These are phyloP conservation scores for Plotosus lineatus DNA, from an alignment of 2,113 vertebrate species.

Conservation along the genomic window DNA sequence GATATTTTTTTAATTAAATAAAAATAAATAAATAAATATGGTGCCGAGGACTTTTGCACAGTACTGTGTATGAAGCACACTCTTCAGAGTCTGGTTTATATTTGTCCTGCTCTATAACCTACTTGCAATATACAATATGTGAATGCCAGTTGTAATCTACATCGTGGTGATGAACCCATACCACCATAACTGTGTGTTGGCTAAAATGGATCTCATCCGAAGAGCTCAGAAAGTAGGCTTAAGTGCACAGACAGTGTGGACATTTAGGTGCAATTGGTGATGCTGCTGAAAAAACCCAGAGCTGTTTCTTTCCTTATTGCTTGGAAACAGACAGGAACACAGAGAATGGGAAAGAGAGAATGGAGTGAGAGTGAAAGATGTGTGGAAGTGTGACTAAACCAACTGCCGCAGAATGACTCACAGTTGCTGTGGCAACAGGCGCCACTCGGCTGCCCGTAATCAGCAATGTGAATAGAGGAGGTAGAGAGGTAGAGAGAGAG, in stretches of 20 bases:
- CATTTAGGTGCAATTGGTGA: background rate
- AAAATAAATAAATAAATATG: too few relatives aligned
- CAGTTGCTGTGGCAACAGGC: slow-evolving; percentile 73
- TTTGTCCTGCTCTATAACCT: background rate
- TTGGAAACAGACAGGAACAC: slow-evolving; percentile 11
- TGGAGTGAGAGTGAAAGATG: slow-evolving; percentile 16
- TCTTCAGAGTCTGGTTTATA: background rate
- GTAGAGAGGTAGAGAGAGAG: slow-evolving; percentile 1
- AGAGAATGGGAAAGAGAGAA: background rate
- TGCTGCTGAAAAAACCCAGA: background rate
- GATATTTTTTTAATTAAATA: too few relatives aligned
- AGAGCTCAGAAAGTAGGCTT: background rate
- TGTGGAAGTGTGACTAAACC: slow-evolving; percentile 63
- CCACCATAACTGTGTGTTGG: background rate
- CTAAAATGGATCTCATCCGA: background rate
- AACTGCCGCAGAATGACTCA: slow-evolving; percentile 77
- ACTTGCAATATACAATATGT: background rate
- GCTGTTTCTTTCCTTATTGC: background rate
- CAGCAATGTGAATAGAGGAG: slow-evolving; percentile 51
- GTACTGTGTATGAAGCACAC: background rate
- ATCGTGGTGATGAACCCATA: background rate
- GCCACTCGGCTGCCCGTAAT: slow-evolving; percentile 67
- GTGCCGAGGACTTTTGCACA: too few relatives aligned
- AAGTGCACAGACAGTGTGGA: background rate
- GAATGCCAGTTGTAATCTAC: background rate